A percentile compares a stretch with the other conserved stretches of the same genome.
Evolutionary conservation across 2,797 vertebrate genomes (phyloP).

Genomic region (Chelon labrosus): DNA sequence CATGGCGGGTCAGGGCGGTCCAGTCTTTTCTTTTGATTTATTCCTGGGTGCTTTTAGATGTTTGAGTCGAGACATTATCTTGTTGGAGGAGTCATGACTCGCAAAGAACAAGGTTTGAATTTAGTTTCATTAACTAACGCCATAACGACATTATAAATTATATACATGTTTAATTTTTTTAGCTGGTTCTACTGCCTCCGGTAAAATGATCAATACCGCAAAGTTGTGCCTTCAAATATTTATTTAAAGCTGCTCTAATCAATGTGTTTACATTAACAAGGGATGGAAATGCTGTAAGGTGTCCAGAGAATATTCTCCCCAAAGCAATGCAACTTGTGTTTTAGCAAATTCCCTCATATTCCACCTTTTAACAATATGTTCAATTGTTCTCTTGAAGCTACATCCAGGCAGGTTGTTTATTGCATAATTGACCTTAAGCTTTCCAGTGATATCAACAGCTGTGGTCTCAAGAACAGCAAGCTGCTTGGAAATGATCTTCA

Average conservation of each 20-base stretch:
- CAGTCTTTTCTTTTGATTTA: too few relatives aligned
- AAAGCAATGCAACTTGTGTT: background rate
- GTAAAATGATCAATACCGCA: too few relatives aligned
- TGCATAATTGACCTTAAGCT: background rate
- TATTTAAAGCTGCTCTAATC: too few relatives aligned
- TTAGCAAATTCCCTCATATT: background rate
- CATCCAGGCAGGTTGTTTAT: background rate
- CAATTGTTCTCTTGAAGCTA: background rate
- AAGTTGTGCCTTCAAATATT: too few relatives aligned
- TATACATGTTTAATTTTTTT: too few relatives aligned
- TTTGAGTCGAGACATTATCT: constrained; percentile 11
- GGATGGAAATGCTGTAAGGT: background rate
- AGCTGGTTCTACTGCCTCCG: too few relatives aligned
- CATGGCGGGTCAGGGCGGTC: background rate
- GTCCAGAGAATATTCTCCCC: background rate
- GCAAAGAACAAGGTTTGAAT: constrained; percentile 1
- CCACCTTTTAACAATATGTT: background rate
- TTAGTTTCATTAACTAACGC: too few relatives aligned
- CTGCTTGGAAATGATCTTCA: background rate
- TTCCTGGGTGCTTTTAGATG: background rate
- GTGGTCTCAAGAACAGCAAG: background rate
- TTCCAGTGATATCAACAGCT: background rate
- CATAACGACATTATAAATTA: too few relatives aligned
- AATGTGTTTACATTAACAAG: too few relatives aligned
- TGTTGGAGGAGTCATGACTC: constrained; percentile 2